Conservation (phyloP, 2,888 invertebrate genomes). For the Heliconius ethilla region DNA sequence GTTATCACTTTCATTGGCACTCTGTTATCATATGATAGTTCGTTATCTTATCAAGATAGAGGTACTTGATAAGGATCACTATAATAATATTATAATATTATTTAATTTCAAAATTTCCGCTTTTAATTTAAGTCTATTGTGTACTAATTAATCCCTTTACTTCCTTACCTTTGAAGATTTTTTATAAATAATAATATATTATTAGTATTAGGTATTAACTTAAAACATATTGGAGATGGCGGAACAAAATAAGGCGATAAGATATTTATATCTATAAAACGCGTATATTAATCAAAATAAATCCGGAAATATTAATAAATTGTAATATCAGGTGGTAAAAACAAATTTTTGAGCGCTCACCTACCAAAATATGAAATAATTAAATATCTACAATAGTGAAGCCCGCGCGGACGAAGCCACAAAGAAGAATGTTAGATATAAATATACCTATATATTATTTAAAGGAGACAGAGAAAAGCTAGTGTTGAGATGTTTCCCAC, state of each 20-base stretch:
- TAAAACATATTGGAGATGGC: background rate
- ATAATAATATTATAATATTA: background rate
- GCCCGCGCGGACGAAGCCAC: too few relatives aligned
- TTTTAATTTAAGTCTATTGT: background rate
- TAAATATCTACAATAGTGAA: too few relatives aligned
- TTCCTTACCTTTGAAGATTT: background rate
- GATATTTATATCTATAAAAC: background rate
- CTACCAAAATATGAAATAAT: too few relatives aligned
- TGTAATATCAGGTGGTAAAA: background rate
- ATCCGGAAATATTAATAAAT: background rate
- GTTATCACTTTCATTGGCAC: slow-evolving; percentile 1
- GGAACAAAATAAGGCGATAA: background rate
- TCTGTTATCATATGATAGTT: background rate
- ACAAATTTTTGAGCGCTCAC: too few relatives aligned
- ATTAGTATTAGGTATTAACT: background rate
- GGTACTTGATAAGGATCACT: background rate
- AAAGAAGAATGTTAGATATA: too few relatives aligned
- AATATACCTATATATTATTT: too few relatives aligned
- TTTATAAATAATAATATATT: background rate
- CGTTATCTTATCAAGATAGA: slow-evolving; percentile 3
- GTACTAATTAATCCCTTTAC: too few relatives aligned
- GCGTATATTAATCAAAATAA: background rate
- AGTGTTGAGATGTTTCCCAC: too few relatives aligned
- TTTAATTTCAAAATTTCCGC: background rate
- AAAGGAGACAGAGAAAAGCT: too few relatives aligned